Evolutionary conservation across 2,113 vertebrate genomes (phyloP).

Genomic region (Candoia aspera): DNA sequence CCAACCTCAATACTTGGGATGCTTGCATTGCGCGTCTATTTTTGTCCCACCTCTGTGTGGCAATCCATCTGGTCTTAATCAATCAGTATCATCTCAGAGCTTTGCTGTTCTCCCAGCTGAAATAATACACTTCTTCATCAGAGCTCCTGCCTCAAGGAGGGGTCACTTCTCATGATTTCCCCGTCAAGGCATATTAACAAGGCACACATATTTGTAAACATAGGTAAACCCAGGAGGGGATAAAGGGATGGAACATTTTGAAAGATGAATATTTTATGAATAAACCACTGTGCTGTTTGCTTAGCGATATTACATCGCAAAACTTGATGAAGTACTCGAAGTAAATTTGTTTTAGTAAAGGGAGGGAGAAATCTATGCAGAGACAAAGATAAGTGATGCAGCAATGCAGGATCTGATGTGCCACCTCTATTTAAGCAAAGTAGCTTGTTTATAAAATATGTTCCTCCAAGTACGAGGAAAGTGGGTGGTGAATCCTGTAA

Average conservation of each 20-base stretch:
- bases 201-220: constrained; percentile 73
- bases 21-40: constrained; percentile 88
- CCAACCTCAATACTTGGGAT: constrained; percentile 81
- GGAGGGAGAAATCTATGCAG: background rate
- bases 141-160: constrained; percentile 70
- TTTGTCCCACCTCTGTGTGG: constrained; percentile 86
- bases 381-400: constrained; percentile 69
- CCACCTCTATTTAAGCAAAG: constrained; percentile 56
- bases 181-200: constrained; percentile 69
- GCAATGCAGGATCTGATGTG: constrained; percentile 45
- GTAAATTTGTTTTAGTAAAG: constrained; percentile 65
- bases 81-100: constrained; percentile 85
- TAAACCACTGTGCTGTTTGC: constrained; percentile 67
- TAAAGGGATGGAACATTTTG: constrained; percentile 63
- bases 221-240: constrained; percentile 64
- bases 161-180: constrained; percentile 66
- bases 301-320: constrained; percentile 64
- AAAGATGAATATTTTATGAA: constrained; percentile 71
- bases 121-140: constrained; percentile 82
- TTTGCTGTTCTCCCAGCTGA: constrained; percentile 86
- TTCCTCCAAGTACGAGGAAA: constrained; percentile 72
- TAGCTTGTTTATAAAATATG: constrained; percentile 64
- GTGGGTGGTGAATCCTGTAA: constrained; percentile 72
- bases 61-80: constrained; percentile 94
- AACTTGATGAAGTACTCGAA: constrained; percentile 66